phyloP scores from a whole-genome alignment of 2,797 vertebrate species.

The Artibeus lituratus region DNA sequence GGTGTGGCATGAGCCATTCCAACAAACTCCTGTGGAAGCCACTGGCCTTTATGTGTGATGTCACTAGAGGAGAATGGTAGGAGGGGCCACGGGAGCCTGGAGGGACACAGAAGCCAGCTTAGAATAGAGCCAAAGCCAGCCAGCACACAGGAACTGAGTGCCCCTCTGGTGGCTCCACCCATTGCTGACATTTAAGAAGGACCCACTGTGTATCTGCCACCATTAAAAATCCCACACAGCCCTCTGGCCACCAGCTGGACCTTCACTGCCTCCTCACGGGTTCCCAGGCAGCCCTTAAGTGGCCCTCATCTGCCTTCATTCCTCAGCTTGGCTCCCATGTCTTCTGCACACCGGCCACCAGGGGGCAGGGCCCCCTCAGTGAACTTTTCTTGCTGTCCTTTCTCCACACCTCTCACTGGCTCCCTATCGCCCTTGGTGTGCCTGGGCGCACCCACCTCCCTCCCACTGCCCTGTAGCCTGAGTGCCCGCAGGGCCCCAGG shows the following conservation, averaged over 20 bases:
- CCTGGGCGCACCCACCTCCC: neutral
- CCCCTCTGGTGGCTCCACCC: neutral
- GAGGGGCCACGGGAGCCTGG: neutral
- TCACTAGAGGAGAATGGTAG: too few relatives aligned
- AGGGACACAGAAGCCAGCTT: neutral
- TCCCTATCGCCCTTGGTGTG: neutral
- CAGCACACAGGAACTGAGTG: neutral
- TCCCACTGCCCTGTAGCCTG: neutral
- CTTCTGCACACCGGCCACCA: neutral
- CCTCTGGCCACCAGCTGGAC: neutral
- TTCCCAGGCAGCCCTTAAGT: neutral
- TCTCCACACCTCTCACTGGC: neutral
- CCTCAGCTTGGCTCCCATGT: fast-evolving
- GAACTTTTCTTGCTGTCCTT: fast-evolving
- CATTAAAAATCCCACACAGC: fast-evolving
- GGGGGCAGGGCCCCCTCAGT: neutral
- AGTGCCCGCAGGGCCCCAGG: too few relatives aligned
- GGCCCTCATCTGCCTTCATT: neutral
- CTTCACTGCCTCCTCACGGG: fast-evolving
- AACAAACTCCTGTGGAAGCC: neutral
- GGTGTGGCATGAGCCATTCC: neutral
- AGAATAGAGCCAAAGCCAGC: neutral
- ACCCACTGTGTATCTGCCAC: too few relatives aligned
- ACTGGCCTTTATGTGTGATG: too few relatives aligned
- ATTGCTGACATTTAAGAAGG: neutral